phyloP scores from a whole-genome alignment of 2,113 vertebrate species.

The Crotalus horridus region DNA sequence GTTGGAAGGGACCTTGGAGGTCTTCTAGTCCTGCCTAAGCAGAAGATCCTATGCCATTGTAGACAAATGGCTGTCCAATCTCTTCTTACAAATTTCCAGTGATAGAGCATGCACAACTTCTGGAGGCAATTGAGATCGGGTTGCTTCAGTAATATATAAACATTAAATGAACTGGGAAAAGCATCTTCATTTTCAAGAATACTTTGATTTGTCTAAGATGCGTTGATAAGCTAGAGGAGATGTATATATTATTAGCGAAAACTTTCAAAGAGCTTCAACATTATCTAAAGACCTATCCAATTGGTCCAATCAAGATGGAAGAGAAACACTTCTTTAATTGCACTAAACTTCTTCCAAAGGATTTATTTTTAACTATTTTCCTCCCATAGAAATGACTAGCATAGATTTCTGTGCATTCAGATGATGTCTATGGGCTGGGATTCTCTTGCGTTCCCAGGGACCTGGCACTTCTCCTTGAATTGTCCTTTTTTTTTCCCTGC shows the following conservation, averaged over 20 bases:
- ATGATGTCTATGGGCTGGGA: not conserved
- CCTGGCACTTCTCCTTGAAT: not conserved
- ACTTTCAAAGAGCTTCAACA: not conserved
- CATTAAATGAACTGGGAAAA: constrained; percentile 37
- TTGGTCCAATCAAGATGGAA: not conserved
- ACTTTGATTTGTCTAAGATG: constrained; percentile 22
- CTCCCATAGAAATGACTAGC: not conserved
- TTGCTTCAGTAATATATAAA: constrained; percentile 18
- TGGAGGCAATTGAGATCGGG: not conserved
- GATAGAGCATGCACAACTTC: not conserved
- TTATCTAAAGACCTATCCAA: not conserved
- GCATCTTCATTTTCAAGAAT: constrained; percentile 23
- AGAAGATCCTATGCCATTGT: not conserved
- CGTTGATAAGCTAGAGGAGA: not conserved
- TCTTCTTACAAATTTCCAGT: not conserved
- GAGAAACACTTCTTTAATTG: not conserved
- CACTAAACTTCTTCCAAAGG: not conserved
- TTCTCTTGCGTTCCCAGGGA: not conserved
- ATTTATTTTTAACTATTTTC: not conserved
- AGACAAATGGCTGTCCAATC: not conserved
- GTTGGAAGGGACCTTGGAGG: not conserved
- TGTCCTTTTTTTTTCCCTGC: not conserved
- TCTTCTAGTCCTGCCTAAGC: not conserved
- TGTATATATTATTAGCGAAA: not conserved
- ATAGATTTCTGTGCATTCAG: not conserved